These are phyloP conservation scores for Tragelaphus imberbis DNA, from an alignment of 2,113 vertebrate genomes.

Conservation along the genomic window DNA sequence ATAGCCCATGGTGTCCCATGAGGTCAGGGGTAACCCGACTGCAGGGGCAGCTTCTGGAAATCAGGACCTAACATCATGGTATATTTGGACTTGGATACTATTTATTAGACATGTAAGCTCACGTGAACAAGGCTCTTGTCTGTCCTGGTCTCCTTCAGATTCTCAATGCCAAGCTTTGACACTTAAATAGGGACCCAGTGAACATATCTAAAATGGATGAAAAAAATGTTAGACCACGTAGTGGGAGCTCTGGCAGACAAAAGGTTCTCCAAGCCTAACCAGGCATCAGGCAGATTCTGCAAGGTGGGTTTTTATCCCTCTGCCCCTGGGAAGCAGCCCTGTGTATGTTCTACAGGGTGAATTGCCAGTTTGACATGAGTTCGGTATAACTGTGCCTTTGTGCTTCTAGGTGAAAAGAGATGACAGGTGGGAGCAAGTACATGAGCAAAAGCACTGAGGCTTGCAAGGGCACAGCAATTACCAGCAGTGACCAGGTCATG, in stretches of 20 bases:
- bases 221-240: neutral
- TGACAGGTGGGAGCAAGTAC: neutral
- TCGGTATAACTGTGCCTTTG: neutral
- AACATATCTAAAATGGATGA: neutral
- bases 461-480: neutral
- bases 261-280: neutral
- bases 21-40: neutral
- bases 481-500: too few relatives aligned
- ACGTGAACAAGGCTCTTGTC: neutral
- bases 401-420: neutral
- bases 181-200: neutral
- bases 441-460: neutral
- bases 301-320: neutral
- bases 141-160: neutral
- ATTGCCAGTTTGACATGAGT: neutral
- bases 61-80: neutral
- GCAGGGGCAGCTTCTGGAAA: neutral
- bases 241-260: neutral
- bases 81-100: neutral
- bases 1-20: neutral
- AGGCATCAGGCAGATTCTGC: neutral
- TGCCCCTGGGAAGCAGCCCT: neutral
- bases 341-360: neutral
- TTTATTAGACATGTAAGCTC: neutral
- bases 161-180: neutral